Evolutionary conservation across 2,888 invertebrate species (phyloP), one percentile per base, ranked within the genome.

Genomic region (Dynastes maya): DNA sequence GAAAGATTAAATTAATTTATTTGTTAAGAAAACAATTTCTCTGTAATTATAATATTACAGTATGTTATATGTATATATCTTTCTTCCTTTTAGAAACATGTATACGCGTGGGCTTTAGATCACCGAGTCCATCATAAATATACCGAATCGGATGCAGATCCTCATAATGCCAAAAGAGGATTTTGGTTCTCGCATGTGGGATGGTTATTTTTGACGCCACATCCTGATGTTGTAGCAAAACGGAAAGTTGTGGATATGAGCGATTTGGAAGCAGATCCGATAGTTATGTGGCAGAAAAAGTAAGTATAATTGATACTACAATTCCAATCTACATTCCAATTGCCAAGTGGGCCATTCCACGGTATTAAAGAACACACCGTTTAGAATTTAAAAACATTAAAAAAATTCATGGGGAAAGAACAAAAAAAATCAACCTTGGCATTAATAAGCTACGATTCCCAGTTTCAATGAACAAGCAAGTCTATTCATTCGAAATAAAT

Each of bases 41-140:
- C 16, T 16, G 16, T 16, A 16, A 0, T 16, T 16, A 16, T 16
- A 16, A 16, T 16, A 16, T 16, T 16, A 16, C 16, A 16, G 16
- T 16, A 16, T 16, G 16, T 16, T 16, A 16, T 16, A 16, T 16
- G 16, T 0, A 32, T 5, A 32, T 70, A 70, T 70, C 22, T 27
- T 1, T 22, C 37, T 58, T 40, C 45, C 64, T 77, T 90, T 90
- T 2, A 95, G 95, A 92, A 94, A 55, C 94, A 95, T 86, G 95
- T 96, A 2, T 95, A 95, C 87, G 94, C 94, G 3, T 97, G 97
- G 97, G 95, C 95, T 0, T 87, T 96, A 82, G 96, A 97, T 86
- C 97, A 97, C 86, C 90, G 97, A 82, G 95, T 96, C 67, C 97
- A 97, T 86, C 97, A 97, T 89, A 96, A 96, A 86, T 97, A 95